A percentile compares a stretch with the other conserved stretches of the same genome.
These are phyloP conservation scores for Sebastes schlegelii DNA, from an alignment of 2,113 vertebrate genomes.

Conservation along the genomic window DNA sequence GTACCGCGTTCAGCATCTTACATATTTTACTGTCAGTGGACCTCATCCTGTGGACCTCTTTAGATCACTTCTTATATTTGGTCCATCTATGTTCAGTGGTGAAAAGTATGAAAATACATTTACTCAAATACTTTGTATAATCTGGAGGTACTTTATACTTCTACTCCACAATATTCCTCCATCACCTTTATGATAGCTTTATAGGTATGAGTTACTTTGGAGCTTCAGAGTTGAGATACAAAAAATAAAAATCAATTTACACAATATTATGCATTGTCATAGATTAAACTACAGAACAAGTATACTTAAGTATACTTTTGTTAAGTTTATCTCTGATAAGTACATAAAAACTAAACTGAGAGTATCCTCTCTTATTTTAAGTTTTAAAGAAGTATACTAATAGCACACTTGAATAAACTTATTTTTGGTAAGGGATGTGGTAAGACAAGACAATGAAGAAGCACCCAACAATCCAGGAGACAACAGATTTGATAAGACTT, in stretches of 20 bases:
- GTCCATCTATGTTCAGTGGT: background rate
- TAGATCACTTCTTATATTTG: background rate
- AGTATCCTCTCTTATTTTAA: no score
- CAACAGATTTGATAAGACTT: background rate
- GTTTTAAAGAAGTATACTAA: no score
- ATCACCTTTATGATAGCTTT: background rate
- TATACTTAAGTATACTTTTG: background rate
- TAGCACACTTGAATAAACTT: no score
- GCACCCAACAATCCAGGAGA: background rate
- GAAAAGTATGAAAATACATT: background rate
- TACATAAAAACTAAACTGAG: no score
- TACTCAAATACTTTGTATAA: background rate
- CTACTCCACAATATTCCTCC: background rate
- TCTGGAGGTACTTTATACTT: background rate
- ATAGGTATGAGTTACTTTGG: background rate
- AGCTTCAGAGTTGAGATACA: background rate
- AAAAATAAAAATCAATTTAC: background rate
- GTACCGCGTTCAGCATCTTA: background rate
- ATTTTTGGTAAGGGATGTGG: background rate
- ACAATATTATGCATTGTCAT: background rate
- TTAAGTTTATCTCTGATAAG: no score
- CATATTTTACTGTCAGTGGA: background rate
- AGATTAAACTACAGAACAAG: background rate
- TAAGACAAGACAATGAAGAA: background rate
- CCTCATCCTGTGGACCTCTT: background rate